Conservation (phyloP, 2,888 invertebrate species). For the Ashinkailepas kermadecensis region DNA sequence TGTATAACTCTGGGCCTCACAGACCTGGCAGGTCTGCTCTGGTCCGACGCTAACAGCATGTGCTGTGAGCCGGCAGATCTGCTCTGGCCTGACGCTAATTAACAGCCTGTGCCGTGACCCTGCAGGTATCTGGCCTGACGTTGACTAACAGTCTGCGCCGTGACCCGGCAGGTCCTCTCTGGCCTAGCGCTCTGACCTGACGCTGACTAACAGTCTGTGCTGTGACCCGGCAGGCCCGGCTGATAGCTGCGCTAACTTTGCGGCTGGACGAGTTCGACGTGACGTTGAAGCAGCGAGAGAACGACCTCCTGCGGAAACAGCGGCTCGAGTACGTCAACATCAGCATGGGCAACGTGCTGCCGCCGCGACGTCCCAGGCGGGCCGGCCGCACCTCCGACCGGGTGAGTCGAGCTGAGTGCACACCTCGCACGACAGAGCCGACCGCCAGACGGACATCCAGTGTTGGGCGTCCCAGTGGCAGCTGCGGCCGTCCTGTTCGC, state of each 20-base stretch:
- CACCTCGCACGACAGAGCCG: too few species aligned
- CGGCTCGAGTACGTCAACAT: slow-evolving; percentile 66
- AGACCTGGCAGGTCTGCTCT: too few species aligned
- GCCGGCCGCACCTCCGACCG: slow-evolving; percentile 36
- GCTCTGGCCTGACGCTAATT: too few species aligned
- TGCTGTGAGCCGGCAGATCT: slow-evolving; percentile 43
- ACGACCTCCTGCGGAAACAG: slow-evolving; percentile 52
- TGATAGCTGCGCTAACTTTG: slow-evolving; percentile 64
- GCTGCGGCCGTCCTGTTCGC: too few species aligned
- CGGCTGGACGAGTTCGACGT: slow-evolving; percentile 70
- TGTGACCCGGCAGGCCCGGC: slow-evolving; percentile 46
- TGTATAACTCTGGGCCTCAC: too few species aligned
- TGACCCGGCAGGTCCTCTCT: slow-evolving; percentile 47
- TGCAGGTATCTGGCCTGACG: slow-evolving; percentile 42
- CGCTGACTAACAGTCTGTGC: neutral
- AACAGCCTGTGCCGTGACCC: slow-evolving; percentile 27
- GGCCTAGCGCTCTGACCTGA: too few species aligned
- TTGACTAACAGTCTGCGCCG: neutral
- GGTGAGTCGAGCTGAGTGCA: slow-evolving; percentile 19
- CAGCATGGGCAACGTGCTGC: slow-evolving; percentile 61
- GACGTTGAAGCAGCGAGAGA: slow-evolving; percentile 55
- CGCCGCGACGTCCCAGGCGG: slow-evolving; percentile 39
- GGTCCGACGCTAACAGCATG: neutral
- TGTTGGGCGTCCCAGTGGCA: too few species aligned
- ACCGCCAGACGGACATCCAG: too few species aligned